phyloP scores from a whole-genome alignment of 2,113 vertebrate species.

The Myodes glareolus region DNA sequence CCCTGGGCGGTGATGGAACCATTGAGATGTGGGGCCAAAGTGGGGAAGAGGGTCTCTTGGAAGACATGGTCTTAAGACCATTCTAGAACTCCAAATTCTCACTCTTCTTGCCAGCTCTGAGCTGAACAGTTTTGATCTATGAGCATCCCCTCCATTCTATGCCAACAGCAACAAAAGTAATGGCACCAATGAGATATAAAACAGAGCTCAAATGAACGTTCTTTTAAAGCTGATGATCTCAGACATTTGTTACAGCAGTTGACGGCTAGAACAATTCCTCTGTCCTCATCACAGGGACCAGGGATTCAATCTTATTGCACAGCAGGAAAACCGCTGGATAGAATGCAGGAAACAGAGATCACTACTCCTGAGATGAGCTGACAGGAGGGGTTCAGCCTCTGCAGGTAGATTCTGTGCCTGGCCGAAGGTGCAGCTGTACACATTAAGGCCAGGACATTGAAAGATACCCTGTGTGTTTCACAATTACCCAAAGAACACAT shows the following conservation, averaged over 20 bases:
- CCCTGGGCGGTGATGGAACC: background rate
- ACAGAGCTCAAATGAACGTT: background rate
- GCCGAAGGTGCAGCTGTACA: background rate
- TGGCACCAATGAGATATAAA: background rate
- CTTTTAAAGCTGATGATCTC: background rate
- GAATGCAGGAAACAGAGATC: background rate
- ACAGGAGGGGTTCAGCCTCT: background rate
- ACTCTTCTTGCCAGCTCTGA: background rate
- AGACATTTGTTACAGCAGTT: background rate
- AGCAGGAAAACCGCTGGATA: background rate
- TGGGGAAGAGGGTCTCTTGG: background rate
- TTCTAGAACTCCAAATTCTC: no score
- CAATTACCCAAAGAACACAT: background rate
- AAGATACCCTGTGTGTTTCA: background rate
- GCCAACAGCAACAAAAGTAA: background rate
- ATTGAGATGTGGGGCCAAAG: background rate
- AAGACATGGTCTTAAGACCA: no score
- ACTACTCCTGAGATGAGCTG: background rate
- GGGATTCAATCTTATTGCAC: background rate
- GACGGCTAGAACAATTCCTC: background rate
- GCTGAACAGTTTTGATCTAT: no score
- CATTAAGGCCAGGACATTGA: no score
- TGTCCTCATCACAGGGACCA: background rate
- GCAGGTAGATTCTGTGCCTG: background rate
- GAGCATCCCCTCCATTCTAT: rapidly evolving